Percentiles rank a stretch among this genome's conserved stretches.
These are phyloP conservation scores for Aricia agestis DNA, from an alignment of 1,140 invertebrate species.

Conservation along the genomic window DNA sequence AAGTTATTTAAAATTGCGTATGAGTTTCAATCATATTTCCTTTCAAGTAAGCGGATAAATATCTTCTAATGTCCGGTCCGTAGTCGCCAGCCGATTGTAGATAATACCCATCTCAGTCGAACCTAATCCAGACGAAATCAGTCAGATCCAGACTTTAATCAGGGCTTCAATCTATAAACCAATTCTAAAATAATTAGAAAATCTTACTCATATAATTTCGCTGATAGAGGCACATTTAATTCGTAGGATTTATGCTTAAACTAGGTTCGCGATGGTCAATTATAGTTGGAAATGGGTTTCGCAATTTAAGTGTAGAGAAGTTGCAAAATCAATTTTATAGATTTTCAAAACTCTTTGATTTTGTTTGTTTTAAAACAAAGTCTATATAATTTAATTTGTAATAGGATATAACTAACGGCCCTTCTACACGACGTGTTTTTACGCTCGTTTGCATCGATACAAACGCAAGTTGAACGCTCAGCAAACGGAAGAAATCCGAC, in stretches of 20 bases:
- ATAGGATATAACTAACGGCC: no score
- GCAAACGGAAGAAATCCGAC: no score
- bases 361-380: no score
- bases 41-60: neutral
- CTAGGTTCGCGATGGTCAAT: no score
- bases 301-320: no score
- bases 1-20: neutral
- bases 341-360: no score
- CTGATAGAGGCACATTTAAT: conserved; percentile 9
- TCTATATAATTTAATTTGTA: no score
- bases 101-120: conserved; percentile 1
- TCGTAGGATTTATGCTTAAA: neutral
- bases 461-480: no score
- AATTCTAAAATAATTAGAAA: neutral
- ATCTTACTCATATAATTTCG: conserved; percentile 6
- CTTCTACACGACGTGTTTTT: no score
- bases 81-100: neutral
- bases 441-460: no score
- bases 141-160: neutral
- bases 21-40: neutral
- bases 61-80: neutral
- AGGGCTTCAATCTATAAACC: neutral
- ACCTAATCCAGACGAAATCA: neutral
- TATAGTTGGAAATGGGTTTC: no score
- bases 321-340: no score